Evolutionary conservation across 2,113 vertebrate genomes (phyloP), one percentile per base, ranked within the genome.

Genomic region (Syrrhaptes paradoxus): DNA sequence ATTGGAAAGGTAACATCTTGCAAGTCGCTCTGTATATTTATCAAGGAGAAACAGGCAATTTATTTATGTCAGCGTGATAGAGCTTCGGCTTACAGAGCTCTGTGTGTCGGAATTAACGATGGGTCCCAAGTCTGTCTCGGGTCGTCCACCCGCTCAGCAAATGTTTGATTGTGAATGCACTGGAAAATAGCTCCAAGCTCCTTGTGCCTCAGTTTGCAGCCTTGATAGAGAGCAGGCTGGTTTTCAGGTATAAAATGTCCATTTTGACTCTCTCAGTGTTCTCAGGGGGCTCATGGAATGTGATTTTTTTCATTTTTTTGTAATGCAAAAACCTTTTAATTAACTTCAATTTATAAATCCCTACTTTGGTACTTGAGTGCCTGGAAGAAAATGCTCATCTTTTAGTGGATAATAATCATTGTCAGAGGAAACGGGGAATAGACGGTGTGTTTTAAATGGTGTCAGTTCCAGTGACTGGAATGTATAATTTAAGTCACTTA

Each of bases 401-500:
- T 78, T 78, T 38, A 65, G 85, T 75, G 76, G 68, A 9, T 61
- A 38, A 61, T 68, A 92, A 94, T 95, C 95, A 90, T 76, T 36
- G 88, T 97, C 76, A 68, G 92, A 81, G 51, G 66, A 87, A 96
- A 81, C 1, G 3, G 51, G 54, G 83, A 61, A 84, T 71, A 83
- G 70, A 72, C 63, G 28, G 34, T 4, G 7, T 85, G 80, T 90
- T 95, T 84, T 93, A 92, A 90, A 89, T 78, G 66, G 90, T 93
- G 92, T 94, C 80, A 46, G 52, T 93, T 96, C 89, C 90, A 92
- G 82, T 36, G 68, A 82, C 6, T 36, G 76, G 79, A 86, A 94
- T 88, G 84, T 95, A 66, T 94, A 96, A 93, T 97, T 96, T 92
- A 92, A 94, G 45, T 94, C 88, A 87, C 83, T 97, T 93, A 72